Evolutionary conservation across 2,888 invertebrate species (phyloP), one percentile per base, ranked within the genome.

Genomic region (Lasius platythorax): DNA sequence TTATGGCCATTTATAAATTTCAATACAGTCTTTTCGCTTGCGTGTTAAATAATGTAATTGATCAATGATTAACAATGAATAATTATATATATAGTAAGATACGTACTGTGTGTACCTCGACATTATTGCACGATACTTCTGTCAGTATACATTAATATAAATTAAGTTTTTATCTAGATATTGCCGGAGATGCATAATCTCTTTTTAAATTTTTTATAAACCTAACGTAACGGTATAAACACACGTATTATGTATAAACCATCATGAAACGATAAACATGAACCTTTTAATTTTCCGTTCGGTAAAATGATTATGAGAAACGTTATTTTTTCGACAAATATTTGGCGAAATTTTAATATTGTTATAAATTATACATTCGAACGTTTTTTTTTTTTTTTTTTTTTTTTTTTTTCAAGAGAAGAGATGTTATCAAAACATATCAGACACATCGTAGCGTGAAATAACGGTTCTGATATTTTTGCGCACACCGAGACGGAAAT

Each of bases 111-210:
- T 66, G 8, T 30, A 72, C 18, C n/a, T 70, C 2, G 43, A 18
- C 18, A 2, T 23, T 9, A 33, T 46, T 43, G 23, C 18, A n/a
- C 12, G 12, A 1, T 11, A 43, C 5, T 58, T 11, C 28, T 43
- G n/a, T 64, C 30, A 23, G 30, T 23, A 28, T 67, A 61, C 23
- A 70, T 68, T 78, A 58, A 79, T 70, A 4, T 37, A 73, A 33
- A 73, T 72, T 18, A 46, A 61, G 11, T n/a, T 53, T 15, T 43
- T 37, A 33, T 68, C 6, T n/a, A n/a, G 18, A 5, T 53, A 18
- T 15, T n/a, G 30, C 30, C 33, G 43, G 58, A 50, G 50, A 12
- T 53, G 18, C 15, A 23, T 23, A 15, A 50, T 81, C 61, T 33
- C 9, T 15, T 53, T 8, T n/a, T n/a, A 37, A 72, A 18, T 37